phyloP scores from a whole-genome alignment of 1,140 invertebrate species.

The Drosophila teissieri region DNA sequence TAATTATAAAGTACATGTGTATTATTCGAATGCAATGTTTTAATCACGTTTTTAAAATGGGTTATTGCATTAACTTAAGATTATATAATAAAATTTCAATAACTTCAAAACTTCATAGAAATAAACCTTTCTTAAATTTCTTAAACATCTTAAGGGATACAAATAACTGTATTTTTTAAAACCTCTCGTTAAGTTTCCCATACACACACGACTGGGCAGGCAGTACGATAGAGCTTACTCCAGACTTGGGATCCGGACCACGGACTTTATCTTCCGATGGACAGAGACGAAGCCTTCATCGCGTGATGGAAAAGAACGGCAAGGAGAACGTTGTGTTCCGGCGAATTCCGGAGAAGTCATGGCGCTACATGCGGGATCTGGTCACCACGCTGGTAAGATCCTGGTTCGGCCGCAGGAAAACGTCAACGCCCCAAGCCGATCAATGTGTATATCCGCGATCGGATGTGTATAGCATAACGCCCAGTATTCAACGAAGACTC shows the following conservation, averaged over 20 bases:
- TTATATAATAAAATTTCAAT: no score
- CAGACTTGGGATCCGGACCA: conserved; percentile 33
- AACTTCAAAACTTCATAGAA: no score
- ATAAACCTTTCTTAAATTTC: no score
- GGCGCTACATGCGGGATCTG: conserved; percentile 87
- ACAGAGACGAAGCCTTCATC: conserved; percentile 56
- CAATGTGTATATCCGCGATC: conserved; percentile 23
- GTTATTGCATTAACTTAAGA: no score
- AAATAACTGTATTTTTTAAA: no score
- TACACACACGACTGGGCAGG: conserved; percentile 77
- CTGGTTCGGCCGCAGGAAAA: conserved; percentile 52
- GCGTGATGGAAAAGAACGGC: conserved; percentile 81
- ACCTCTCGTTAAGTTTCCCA: conserved; percentile 50
- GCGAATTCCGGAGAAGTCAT: conserved; percentile 85
- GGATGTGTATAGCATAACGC: conserved; percentile 74
- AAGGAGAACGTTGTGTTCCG: conserved; percentile 74
- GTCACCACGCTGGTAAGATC: conserved; percentile 87
- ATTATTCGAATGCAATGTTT: no score
- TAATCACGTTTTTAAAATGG: no score
- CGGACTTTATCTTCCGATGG: conserved; percentile 31
- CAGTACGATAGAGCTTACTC: conserved; percentile 75
- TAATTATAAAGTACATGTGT: no score
- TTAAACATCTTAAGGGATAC: no score
- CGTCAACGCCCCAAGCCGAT: conserved; percentile 16
- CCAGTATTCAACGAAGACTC: conserved; percentile 68